These are phyloP conservation scores for Paraplagusia blochii DNA, from an alignment of 2,113 vertebrate species.

Conservation along the genomic window DNA sequence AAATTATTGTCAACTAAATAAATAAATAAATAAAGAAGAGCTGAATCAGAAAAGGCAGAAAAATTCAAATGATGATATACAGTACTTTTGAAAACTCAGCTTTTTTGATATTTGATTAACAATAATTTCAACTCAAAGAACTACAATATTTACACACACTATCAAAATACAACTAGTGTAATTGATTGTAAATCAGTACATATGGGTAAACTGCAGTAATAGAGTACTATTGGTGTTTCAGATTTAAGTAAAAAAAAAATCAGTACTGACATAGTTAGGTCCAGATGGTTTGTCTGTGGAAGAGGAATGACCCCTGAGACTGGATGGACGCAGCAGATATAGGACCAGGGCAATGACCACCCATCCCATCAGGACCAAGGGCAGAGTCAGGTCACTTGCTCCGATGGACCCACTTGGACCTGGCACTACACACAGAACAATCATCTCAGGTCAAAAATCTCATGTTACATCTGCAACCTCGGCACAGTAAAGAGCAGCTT, in stretches of 20 bases:
- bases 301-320: slow-evolving; percentile 79
- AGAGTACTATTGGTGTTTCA: background rate
- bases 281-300: slow-evolving; percentile 79
- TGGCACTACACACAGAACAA: slow-evolving; percentile 80
- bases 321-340: slow-evolving; percentile 87
- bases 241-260: background rate
- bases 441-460: background rate
- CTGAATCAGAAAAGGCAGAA: no score
- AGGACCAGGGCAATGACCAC: slow-evolving; percentile 85
- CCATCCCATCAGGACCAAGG: slow-evolving; percentile 93
- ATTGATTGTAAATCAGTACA: no score
- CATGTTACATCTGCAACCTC: background rate
- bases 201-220: no score
- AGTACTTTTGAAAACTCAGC: no score
- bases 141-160: no score
- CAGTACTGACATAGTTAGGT: slow-evolving; percentile 82
- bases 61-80: no score
- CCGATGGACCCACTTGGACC: slow-evolving; percentile 80
- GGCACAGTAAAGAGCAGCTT: no score
- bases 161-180: background rate
- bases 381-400: slow-evolving; percentile 79
- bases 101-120: no score
- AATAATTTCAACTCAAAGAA: no score
- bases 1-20: no score
- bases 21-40: no score